Evolutionary conservation across 2,113 vertebrate species (phyloP), one percentile per base, ranked within the genome.

Genomic region (Etia nguti): DNA sequence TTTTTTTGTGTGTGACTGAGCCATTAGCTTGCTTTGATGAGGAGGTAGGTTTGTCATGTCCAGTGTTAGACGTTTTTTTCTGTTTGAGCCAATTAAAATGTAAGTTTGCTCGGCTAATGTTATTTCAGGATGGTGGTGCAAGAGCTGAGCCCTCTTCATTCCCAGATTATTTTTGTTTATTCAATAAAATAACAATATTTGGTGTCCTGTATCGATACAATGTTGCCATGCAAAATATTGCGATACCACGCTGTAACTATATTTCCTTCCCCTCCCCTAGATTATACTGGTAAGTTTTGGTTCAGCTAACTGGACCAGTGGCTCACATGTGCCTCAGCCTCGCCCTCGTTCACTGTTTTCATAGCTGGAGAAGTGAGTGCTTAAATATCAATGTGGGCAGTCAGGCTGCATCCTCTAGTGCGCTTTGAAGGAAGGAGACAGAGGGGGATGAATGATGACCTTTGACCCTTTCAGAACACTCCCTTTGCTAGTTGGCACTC

Each of bases 371-470:
- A 20, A 15, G 24, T 59, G 57, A 62, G 20, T 22, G 13, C n/a
- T 41, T 36, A 9, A 29, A 43, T 34, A 80, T 36, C 20, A 79
- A 80, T 79, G 59, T 87, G 57, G 18, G 83, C 55, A 79, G 88
- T 86, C 60, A 31, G 46, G 48, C 79, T 57, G 85, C 68, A 83
- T 65, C 75, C 87, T 88, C 87, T 70, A 77, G 83, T 81, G 92
- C 79, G 86, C 82, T 82, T 90, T 88, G 90, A 52, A 93, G 88
- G 84, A 91, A 92, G 85, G 80, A 89, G 83, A 80, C 48, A 6
- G 54, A 73, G 43, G 31, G 29, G 79, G 90, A 80, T 86, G 86
- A 89, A 80, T 38, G 24, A 29, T 87, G 89, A 92, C 88, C 93
- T 90, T 5, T 68, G 86, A 93, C 87, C 84, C 83, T 52, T 46